phyloP scores from a whole-genome alignment of 2,888 invertebrate species.

The Drosophila mimica region DNA sequence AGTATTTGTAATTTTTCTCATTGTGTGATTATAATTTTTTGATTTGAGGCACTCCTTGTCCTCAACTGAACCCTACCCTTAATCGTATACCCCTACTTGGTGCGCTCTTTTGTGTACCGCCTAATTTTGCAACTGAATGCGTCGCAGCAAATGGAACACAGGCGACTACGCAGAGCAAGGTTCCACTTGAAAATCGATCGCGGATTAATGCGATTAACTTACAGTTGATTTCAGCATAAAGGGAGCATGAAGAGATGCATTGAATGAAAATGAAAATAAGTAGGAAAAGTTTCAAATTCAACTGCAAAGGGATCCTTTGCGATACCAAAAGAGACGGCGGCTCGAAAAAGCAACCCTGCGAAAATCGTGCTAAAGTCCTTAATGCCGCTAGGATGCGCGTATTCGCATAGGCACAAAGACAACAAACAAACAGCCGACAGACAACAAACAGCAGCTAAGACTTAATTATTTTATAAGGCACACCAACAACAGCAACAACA shows the following conservation, averaged over 20 bases:
- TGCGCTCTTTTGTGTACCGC: conserved; percentile 46
- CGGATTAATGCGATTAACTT: conserved; percentile 82
- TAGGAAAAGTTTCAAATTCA: conserved; percentile 72
- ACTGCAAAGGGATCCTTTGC: conserved; percentile 48
- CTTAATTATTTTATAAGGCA: conserved; percentile 82
- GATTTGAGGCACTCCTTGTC: conserved; percentile 15
- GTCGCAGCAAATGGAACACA: conserved; percentile 50
- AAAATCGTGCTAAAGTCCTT: conserved; percentile 81
- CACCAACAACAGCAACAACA: conserved; percentile 12
- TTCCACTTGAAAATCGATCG: conserved; percentile 78
- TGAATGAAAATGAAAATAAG: conserved; percentile 43
- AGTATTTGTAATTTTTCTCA: not conserved
- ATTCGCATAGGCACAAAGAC: conserved; percentile 54
- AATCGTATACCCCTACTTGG: not conserved
- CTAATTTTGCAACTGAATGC: conserved; percentile 64
- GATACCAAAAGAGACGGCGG: conserved; percentile 28
- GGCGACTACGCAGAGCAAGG: conserved; percentile 13
- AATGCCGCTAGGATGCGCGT: conserved; percentile 74
- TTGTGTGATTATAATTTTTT: conserved; percentile 8
- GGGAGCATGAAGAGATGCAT: conserved; percentile 33
- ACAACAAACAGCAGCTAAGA: conserved; percentile 69
- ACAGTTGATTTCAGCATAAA: conserved; percentile 79
- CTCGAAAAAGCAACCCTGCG: conserved; percentile 47
- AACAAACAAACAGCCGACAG: conserved; percentile 70
- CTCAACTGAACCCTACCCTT: conserved; percentile 17